Conservation (phyloP, 2,888 invertebrate genomes). For the Megalurothrips usitatus region DNA sequence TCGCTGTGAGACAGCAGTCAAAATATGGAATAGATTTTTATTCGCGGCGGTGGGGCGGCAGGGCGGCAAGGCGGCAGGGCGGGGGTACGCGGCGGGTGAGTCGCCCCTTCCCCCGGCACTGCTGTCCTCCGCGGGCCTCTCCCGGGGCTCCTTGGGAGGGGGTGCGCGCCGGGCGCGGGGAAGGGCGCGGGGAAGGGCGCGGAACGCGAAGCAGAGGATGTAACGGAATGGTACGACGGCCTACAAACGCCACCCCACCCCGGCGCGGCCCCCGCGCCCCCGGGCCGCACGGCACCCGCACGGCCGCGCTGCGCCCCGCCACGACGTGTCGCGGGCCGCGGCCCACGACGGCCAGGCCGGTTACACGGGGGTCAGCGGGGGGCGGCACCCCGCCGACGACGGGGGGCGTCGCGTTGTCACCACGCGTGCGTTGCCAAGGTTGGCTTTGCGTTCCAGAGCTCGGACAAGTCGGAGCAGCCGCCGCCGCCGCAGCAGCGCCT, state of each 20-base stretch:
- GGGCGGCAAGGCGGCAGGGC: neutral
- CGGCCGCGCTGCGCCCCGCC: neutral
- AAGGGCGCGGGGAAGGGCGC: neutral
- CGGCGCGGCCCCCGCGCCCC: neutral
- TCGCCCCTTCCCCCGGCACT: no score
- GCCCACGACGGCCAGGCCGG: neutral
- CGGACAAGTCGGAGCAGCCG: neutral
- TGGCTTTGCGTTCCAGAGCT: neutral
- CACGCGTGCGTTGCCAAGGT: neutral
- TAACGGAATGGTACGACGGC: slow-evolving; percentile 25
- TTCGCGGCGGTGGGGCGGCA: neutral
- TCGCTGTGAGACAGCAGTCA: slow-evolving; percentile 24
- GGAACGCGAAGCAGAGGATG: neutral
- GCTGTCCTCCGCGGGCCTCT: no score
- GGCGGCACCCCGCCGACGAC: neutral
- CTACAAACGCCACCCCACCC: neutral
- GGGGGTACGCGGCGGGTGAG: neutral
- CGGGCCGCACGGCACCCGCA: neutral
- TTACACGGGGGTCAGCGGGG: neutral
- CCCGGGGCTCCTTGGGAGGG: no score
- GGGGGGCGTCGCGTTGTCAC: neutral
- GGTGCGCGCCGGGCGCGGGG: neutral
- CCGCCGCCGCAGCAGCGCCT: neutral
- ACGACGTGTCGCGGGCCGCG: no score
- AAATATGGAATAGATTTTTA: slow-evolving; percentile 27